Base-by-base conservation (phyloP, 2,888 invertebrate genomes). In the Galerucella nymphaeae region DNA sequence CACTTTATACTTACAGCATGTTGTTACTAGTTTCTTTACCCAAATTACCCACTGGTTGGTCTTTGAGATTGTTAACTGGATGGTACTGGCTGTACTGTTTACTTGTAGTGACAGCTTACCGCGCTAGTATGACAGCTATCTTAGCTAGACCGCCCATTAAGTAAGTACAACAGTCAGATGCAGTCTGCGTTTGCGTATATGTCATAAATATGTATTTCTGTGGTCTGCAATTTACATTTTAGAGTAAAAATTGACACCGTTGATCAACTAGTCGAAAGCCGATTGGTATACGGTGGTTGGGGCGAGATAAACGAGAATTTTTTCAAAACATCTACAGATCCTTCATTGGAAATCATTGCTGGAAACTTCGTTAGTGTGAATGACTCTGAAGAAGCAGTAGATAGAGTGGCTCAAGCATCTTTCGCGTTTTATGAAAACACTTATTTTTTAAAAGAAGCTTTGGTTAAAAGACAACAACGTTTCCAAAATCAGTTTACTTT, bases 61-160 rank as follows among this genome's bases (percentile, higher is more conserved):
- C 95, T 0, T 87, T 96, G 57, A 88, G 95, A 48, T 87, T 95
- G 41, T 87, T 96, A 14, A 94, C 95, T 1, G 95, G 96, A 0
- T 95, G 94, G 92, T 96, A 95, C 86, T 96, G 95, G 95, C 85
- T 95, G 2, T 96, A 95, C 83, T 94, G 94, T 81, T 91, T 95
- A 74, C 87, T 95, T 4, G 89, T 95, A 6, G 93, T 93, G 0
- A 94, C 94, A 0, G 90, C 93, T 0, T 96, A 96, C 83, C 87
- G 93, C 81, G 95, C 95, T 0, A 95, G 94, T 80, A 92, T 96
- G 90, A 95, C 95, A 0, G 95, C 95, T 0, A 94, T 94, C 67
- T 87, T 96, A 62, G 94, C 95, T 0, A 93, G 93, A 84, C 95
- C 95, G 38, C 89, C 91, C 0, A 91, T 93, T 13, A 90, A 90